Evolutionary conservation across 2,888 invertebrate genomes (phyloP), one percentile per base, ranked within the genome.

Genomic region (Tetrapedia diversipes): DNA sequence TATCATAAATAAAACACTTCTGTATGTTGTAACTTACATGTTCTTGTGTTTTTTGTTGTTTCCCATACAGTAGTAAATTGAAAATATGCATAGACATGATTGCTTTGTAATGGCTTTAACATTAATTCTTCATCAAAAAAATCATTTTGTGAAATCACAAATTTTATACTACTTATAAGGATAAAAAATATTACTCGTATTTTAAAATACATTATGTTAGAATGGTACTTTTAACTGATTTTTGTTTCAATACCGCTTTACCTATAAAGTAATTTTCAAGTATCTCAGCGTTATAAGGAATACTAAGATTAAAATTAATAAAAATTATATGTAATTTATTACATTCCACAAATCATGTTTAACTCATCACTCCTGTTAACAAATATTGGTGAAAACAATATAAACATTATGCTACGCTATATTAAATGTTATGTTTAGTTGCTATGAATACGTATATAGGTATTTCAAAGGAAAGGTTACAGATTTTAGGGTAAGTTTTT

Each of bases 11-110:
- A n/a, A n/a, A n/a, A n/a, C n/a, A n/a, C n/a, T n/a, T n/a, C n/a
- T 29, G 27, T 29, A 2, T n/a, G 2, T 37, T 16, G 4, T 24
- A 51, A 86, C 90, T 87, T 79, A 91, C 91, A 82, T 2, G 84
- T 81, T n/a, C 88, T 81, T 7, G 79, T 67, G 79, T 83, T 83
- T 63, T 87, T 84, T 29, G 83, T 71, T 14, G 86, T 85, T 79
- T 95, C 93, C 94, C 97, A 96, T 84, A 95, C 92, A 4, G 97
- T 97, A 29, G 96, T 95, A 92, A 98, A 99, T 92, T 98, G 98
- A 91, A 98, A 98, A 91, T 97, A 96, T 14, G 96, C 95, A 90
- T 98, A 97, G 32, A 98, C 93, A 93, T 98, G 96, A 75, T 96
- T 96, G 86, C 95, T 95, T 49, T 95, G 94, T 71, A 98, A 92